Conservation (phyloP, 2,888 invertebrate species). For the Tanypteryx hageni region DNA sequence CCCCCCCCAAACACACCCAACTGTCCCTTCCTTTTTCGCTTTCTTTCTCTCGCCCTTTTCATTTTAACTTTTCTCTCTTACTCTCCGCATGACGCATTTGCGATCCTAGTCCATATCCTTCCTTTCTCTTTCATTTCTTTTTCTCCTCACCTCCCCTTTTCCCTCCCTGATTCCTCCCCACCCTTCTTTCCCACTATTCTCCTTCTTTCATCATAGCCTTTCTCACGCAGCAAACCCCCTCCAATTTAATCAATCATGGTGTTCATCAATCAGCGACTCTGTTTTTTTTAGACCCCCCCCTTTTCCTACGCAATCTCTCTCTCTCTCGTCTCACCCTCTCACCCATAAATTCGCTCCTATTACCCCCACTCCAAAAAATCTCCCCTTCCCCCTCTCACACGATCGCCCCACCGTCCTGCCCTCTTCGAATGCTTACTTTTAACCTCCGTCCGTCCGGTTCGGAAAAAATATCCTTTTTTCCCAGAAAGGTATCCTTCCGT, state of each 20-base stretch:
- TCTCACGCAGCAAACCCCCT: background rate
- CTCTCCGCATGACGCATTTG: background rate
- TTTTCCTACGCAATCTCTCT: background rate
- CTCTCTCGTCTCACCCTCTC: background rate
- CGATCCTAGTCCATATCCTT: no score
- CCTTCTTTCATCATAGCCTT: background rate
- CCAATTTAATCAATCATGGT: conserved; percentile 63
- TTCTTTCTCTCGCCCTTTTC: background rate
- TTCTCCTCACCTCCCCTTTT: background rate
- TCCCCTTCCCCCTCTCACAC: background rate
- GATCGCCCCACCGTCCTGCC: background rate
- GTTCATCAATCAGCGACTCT: conserved; percentile 52
- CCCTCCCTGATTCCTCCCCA: background rate
- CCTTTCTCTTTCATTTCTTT: background rate
- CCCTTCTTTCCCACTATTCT: background rate
- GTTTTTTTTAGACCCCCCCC: background rate
- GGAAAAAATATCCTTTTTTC: background rate
- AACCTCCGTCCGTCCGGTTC: background rate
- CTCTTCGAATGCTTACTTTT: background rate
- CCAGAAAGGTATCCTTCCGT: background rate
- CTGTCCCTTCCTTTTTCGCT: no score
- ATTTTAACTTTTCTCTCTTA: background rate
- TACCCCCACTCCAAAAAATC: background rate
- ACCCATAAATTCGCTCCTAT: background rate
- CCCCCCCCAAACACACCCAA: background rate